A percentile compares a stretch with the other conserved stretches of the same genome.
Conservation (phyloP, 2,113 vertebrate species). For the Ranitomeya variabilis region DNA sequence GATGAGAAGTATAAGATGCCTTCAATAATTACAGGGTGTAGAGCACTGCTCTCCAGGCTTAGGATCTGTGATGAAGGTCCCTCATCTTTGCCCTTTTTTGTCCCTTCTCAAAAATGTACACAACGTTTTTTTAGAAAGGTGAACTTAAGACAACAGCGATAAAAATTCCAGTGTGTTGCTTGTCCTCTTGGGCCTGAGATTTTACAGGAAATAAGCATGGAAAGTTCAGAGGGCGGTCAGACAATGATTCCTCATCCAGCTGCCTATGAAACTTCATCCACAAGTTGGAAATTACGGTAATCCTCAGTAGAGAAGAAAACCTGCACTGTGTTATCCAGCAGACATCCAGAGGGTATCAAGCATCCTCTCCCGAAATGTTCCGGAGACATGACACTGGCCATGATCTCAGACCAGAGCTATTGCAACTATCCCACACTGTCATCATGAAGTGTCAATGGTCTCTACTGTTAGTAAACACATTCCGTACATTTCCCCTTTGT, state of each 20-base stretch:
- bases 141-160: background rate
- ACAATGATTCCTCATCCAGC: constrained; percentile 69
- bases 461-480: constrained; percentile 29
- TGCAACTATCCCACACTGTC: constrained; percentile 65
- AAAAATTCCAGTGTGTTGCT: constrained; percentile 43
- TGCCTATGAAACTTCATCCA: constrained; percentile 76
- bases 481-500: background rate
- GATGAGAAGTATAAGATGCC: background rate
- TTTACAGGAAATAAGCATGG: constrained; percentile 80
- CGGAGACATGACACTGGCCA: constrained; percentile 66
- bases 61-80: background rate
- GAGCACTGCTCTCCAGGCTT: background rate
- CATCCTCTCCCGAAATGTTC: constrained; percentile 61
- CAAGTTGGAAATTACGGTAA: constrained; percentile 69
- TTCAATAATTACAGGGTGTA: background rate
- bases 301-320: constrained; percentile 65
- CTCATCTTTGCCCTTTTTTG: background rate
- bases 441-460: constrained; percentile 42
- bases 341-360: constrained; percentile 39
- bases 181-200: constrained; percentile 72
- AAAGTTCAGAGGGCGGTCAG: constrained; percentile 70
- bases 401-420: constrained; percentile 68
- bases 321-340: constrained; percentile 61
- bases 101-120: background rate
- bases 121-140: background rate